Base-by-base conservation (phyloP, 2,797 vertebrate species). In the Adrianichthys oophorus region DNA sequence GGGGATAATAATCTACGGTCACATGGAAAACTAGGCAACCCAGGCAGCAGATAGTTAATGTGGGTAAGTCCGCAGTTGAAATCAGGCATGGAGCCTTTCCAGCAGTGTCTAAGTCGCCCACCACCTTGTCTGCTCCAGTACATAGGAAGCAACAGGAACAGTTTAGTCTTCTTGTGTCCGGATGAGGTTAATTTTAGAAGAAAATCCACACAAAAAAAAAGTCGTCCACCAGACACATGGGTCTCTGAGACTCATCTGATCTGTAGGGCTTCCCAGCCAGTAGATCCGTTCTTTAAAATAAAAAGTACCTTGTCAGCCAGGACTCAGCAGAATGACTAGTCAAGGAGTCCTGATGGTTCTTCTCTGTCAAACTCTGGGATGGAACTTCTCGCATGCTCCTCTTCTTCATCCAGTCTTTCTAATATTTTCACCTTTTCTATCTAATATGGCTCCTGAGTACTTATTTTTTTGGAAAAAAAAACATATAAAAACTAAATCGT, bases 401-500 rank as follows among this genome's bases (percentile, higher is more conserved):
- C 68, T 4, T 59, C 56, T 68, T 79, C 44, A 17, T 57, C 51
- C 0, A 59, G 32, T 43, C 37, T 57, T 16, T 65, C 49, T 70
- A 74, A 55, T 71, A 15, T 19, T 19, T 23, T 80, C 68, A 70
- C 53, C 15, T 67, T 83, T 55, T 69, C 80, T 85, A 79, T 83
- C 83, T 89, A 89, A 90, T 91, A 92, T 90, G 90, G 90, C 91
- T 92, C 91, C 89, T 89, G 88, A 89, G 90, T 90, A 83, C 87
- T 72, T 87, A 70, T 88, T 82, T 37, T 32, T 32, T 32, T 12
- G 32, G 10, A 32, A 62, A 78, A 87, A 87, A 84, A 88, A 66
- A 83, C 60, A 76, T 81, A 84, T 75, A 85, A 75, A 76, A 80
- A 81, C 64, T 73, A 86, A 89, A 85, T 74, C 59, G 85, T 87